Evolutionary conservation across 1,140 invertebrate genomes (phyloP), one percentile per base, ranked within the genome.

Genomic region (Pygmarrhopalites habei): DNA sequence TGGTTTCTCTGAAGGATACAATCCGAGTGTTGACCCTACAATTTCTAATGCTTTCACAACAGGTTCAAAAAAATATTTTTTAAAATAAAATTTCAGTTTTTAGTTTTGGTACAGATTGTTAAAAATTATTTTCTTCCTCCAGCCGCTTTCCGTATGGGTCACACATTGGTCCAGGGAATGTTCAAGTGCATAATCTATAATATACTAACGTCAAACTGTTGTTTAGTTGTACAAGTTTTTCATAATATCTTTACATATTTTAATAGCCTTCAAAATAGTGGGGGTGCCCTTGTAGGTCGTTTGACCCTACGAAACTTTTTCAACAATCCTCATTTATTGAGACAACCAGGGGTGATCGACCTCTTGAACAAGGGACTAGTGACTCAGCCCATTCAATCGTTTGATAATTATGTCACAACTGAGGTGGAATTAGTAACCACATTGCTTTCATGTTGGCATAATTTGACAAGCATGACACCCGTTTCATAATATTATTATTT

Each of bases 111-210:
- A n/a, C n/a, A n/a, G n/a, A n/a, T n/a, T n/a, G n/a, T n/a, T n/a
- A n/a, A n/a, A n/a, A n/a, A n/a, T n/a, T n/a, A n/a, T n/a, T n/a
- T n/a, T n/a, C n/a, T n/a, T n/a, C n/a, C n/a, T n/a, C n/a, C n/a
- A 0, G 89, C 88, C 14, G 90, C 90, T 1, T 92, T 90, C 73
- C 84, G 90, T 78, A 89, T 89, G n/a, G n/a, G n/a, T 72, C 90
- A 94, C 74, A 85, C 87, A 0, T 78, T 89, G 49, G 88, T 92
- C 55, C 83, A 87, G 70, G 89, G 88, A 60, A 79, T 81, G 72
- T 78, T 90, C 52, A 82, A 87, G 88, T 89, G 25, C 12, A 46
- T n/a, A 28, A 29, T 59, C 2, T 32, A 30, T 19, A 21, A 2
- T 49, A n/a, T n/a, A n/a, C n/a, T n/a, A n/a, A n/a, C n/a, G n/a